Evolutionary conservation across 1,140 invertebrate species (phyloP).

Genomic region (Patella vulgata): DNA sequence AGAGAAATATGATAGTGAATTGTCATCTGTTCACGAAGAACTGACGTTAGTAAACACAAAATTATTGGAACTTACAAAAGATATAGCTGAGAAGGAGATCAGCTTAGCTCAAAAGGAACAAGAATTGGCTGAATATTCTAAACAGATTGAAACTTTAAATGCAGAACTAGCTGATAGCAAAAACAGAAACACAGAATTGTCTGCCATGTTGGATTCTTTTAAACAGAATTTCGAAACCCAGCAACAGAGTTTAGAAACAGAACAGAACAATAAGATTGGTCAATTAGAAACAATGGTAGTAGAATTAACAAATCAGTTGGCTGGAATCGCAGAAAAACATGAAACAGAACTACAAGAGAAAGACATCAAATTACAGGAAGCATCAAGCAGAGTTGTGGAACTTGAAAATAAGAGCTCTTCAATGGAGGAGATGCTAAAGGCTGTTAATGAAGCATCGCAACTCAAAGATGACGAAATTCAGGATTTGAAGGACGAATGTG

Average conservation of each 20-base stretch:
- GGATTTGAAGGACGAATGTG: slow-evolving; percentile 18
- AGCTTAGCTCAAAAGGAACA: slow-evolving; percentile 16
- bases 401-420: slow-evolving; percentile 44
- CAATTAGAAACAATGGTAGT: neutral
- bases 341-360: slow-evolving; percentile 42
- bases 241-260: neutral
- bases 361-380: slow-evolving; percentile 35
- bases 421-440: slow-evolving; percentile 54
- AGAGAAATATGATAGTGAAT: slow-evolving; percentile 9
- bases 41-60: slow-evolving; percentile 1
- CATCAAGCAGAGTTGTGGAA: slow-evolving; percentile 7
- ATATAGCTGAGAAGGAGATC: slow-evolving; percentile 23
- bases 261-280: neutral
- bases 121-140: slow-evolving; percentile 9
- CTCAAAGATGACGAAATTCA: slow-evolving; percentile 39
- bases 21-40: slow-evolving; percentile 11
- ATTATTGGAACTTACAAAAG: slow-evolving; percentile 1
- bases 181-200: slow-evolving; percentile 6
- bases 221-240: slow-evolving; percentile 14
- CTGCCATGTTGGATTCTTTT: slow-evolving; percentile 15
- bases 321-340: slow-evolving; percentile 41
- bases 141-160: neutral
- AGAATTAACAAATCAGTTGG: slow-evolving; percentile 9
- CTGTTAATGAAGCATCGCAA: slow-evolving; percentile 38
- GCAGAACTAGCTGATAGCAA: neutral